Evolutionary conservation across 2,113 vertebrate species (phyloP).

Genomic region (Ammodytes dubius): DNA sequence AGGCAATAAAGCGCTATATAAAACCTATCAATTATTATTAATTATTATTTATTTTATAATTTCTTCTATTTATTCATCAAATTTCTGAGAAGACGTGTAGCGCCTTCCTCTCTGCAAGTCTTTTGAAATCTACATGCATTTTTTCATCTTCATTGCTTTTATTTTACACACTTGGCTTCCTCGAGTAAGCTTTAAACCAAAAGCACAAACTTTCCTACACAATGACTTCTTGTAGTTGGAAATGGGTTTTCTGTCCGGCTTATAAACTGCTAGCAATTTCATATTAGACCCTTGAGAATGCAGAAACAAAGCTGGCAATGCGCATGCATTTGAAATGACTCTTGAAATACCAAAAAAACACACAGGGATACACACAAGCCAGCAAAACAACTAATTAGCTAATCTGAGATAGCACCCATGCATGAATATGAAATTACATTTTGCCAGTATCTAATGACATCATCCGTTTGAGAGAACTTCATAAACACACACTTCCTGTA

Average conservation of each 20-base stretch:
- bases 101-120: neutral
- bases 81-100: neutral
- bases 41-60: neutral
- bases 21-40: no score
- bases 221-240: neutral
- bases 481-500: neutral
- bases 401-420: neutral
- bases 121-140: neutral
- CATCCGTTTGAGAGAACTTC: no score
- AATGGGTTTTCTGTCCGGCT: neutral
- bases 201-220: neutral
- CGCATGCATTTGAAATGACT: neutral
- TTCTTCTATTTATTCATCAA: neutral
- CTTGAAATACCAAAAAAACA: neutral
- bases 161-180: neutral
- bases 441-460: no score
- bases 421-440: neutral
- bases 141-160: neutral
- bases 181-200: neutral
- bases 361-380: neutral
- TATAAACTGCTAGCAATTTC: neutral
- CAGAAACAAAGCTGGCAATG: neutral
- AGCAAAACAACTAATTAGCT: neutral
- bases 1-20: no score
- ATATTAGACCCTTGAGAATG: neutral